Percentiles rank a stretch among this genome's conserved stretches.
Conservation (phyloP, 2,113 vertebrate genomes). For the Hemicordylus capensis region DNA sequence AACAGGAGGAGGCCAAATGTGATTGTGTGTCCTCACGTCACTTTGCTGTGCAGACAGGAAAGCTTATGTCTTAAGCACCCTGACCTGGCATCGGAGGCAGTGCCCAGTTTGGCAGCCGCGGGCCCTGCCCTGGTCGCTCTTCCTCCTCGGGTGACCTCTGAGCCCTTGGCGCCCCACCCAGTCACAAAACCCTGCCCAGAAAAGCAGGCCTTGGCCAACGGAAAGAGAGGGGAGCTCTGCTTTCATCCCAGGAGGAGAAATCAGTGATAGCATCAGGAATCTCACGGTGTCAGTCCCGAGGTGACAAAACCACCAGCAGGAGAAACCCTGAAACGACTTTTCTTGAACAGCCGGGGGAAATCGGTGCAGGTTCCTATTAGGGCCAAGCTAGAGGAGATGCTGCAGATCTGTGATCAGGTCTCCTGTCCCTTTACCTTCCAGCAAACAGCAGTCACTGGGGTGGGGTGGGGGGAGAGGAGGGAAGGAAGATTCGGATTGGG, state of each 20-base stretch:
- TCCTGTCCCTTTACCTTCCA: not conserved
- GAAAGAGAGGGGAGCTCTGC: not conserved
- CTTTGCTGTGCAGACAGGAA: slow-evolving; percentile 45
- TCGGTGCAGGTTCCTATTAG: too few species aligned
- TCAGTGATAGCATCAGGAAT: too few species aligned
- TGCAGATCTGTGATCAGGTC: not conserved
- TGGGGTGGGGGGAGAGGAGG: not conserved
- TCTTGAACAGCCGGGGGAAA: not conserved
- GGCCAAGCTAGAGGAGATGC: too few species aligned
- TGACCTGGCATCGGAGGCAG: slow-evolving; percentile 36
- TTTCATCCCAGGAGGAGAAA: not conserved
- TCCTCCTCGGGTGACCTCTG: accelerated
- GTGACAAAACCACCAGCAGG: not conserved
- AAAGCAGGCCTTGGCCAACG: not conserved
- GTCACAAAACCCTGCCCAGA: accelerated
- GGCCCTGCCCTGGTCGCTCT: not conserved
- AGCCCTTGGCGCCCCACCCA: accelerated
- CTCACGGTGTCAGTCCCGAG: too few species aligned
- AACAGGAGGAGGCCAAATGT: accelerated
- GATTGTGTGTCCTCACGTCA: slow-evolving; percentile 34
- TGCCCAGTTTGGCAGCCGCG: not conserved
- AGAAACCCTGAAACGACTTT: not conserved
- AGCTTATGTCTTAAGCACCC: slow-evolving; percentile 47
- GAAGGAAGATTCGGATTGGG: not conserved
- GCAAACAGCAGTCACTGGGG: not conserved